Evolutionary conservation across 1,140 invertebrate genomes (phyloP).

Genomic region (Lasioglossum baleicum): DNA sequence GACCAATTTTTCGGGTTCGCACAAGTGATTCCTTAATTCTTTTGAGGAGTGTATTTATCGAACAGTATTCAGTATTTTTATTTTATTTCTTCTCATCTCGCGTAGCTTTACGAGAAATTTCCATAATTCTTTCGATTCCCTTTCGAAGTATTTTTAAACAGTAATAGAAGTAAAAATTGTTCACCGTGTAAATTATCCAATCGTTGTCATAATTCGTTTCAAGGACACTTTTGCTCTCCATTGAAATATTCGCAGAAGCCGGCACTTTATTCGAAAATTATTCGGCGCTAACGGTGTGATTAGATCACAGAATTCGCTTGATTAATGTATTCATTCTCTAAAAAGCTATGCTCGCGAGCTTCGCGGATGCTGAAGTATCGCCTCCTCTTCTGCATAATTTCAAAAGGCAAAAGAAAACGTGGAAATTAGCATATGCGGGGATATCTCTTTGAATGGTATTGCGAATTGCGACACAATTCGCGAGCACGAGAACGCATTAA

Average conservation of each 20-base stretch:
- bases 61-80: no score
- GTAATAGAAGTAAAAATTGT: no score
- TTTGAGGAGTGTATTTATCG: no score
- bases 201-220: no score
- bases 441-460: neutral
- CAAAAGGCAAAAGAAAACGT: neutral
- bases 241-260: neutral
- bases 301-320: neutral
- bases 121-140: no score
- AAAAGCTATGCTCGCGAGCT: neutral
- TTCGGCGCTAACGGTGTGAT: neutral
- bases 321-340: neutral
- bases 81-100: no score
- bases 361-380: neutral
- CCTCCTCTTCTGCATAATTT: neutral
- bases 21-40: no score
- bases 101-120: no score
- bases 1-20: no score
- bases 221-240: no score
- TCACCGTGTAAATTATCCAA: no score
- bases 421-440: neutral
- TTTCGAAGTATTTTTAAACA: no score
- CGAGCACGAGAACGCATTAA: neutral
- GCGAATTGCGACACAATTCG: neutral
- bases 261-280: neutral